Percentiles rank a stretch among this genome's conserved stretches.
These are phyloP conservation scores for Enteromius radiatus DNA, from an alignment of 2,797 vertebrate genomes.

Conservation along the genomic window DNA sequence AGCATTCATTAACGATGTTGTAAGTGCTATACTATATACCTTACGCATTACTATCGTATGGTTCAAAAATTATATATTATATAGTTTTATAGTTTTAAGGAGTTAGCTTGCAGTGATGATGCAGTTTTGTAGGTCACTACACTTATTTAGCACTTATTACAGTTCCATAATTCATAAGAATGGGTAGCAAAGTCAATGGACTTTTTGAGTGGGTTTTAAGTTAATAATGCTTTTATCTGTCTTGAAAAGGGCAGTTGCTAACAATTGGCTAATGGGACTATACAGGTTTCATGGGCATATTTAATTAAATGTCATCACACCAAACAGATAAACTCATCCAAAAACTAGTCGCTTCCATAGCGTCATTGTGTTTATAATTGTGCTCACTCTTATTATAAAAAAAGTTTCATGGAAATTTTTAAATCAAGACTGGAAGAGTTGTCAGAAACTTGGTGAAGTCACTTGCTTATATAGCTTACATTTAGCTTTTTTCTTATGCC, in stretches of 20 bases:
- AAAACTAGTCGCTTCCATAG: background rate
- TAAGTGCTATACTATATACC: too few relatives aligned
- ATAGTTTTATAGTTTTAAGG: too few relatives aligned
- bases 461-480: background rate
- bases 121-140: too few relatives aligned
- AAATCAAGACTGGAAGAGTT: background rate
- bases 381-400: background rate
- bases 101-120: background rate
- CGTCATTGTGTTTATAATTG: background rate
- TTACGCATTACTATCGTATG: too few relatives aligned
- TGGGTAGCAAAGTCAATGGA: background rate
- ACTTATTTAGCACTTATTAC: too few relatives aligned
- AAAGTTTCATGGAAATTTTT: background rate
- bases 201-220: background rate
- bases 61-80: too few relatives aligned
- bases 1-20: too few relatives aligned
- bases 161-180: too few relatives aligned
- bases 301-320: background rate
- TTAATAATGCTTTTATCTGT: background rate
- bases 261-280: background rate
- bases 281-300: background rate
- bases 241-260: background rate
- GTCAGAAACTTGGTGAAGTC: background rate
- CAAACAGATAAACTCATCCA: background rate
- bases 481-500: background rate